Evolutionary conservation across 2,797 vertebrate genomes (phyloP).

Genomic region (Streptopelia turtur): DNA sequence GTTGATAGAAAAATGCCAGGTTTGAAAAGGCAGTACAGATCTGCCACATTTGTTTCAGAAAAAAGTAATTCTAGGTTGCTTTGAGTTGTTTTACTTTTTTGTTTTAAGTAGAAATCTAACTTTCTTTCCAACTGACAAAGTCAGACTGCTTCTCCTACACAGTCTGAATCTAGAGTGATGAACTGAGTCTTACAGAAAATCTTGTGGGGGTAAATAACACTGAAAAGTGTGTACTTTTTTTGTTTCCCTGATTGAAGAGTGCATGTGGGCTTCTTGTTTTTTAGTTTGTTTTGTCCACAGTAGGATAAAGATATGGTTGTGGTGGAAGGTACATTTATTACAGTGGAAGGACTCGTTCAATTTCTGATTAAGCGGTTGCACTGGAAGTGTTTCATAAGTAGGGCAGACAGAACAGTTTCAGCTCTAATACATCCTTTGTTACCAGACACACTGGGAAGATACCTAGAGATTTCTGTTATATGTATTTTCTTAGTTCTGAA

Average conservation of each 20-base stretch:
- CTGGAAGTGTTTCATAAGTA: not conserved
- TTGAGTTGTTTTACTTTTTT: not conserved
- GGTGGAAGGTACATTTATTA: not conserved
- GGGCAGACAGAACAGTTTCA: not conserved
- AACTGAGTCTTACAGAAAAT: not conserved
- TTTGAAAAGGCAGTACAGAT: not conserved
- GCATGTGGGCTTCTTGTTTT: not conserved
- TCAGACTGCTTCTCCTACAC: not conserved
- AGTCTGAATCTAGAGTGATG: not conserved
- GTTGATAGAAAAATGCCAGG: constrained; percentile 39
- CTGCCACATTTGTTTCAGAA: not conserved
- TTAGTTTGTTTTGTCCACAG: not conserved
- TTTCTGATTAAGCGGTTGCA: not conserved
- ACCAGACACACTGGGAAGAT: not conserved
- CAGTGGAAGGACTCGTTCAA: not conserved
- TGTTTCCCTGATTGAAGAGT: not conserved
- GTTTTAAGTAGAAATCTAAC: not conserved
- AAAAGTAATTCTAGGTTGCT: not conserved
- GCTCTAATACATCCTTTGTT: not conserved
- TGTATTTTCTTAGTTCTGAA: not conserved
- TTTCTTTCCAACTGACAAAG: not conserved
- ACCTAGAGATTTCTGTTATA: not conserved
- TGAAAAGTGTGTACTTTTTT: not conserved
- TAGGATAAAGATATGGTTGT: not conserved
- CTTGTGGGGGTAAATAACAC: not conserved